Evolutionary conservation across 1,140 invertebrate genomes (phyloP).

Genomic region (Hycleus cichorii): DNA sequence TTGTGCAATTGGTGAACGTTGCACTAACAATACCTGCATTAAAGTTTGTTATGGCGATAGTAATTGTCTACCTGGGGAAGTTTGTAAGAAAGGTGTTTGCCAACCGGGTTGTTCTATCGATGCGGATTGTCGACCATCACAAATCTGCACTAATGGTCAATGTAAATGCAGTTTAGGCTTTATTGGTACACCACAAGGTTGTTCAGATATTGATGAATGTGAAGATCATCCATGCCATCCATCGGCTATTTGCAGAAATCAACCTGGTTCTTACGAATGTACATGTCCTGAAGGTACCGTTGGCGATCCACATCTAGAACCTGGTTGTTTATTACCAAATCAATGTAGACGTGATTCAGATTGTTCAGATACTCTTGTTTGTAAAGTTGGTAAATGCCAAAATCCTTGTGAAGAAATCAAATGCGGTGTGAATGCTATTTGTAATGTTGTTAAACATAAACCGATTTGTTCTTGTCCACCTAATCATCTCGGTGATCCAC

Average conservation of each 20-base stretch:
- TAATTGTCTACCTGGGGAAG: slow-evolving; percentile 81
- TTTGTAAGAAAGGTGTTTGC: slow-evolving; percentile 74
- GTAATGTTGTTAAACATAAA: slow-evolving; percentile 61
- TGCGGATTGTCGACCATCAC: slow-evolving; percentile 68
- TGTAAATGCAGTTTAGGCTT: slow-evolving; percentile 72
- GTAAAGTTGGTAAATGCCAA: slow-evolving; percentile 62
- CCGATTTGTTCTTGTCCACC: slow-evolving; percentile 65
- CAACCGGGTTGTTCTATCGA: slow-evolving; percentile 74
- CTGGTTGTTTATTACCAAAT: slow-evolving; percentile 64
- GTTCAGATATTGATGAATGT: slow-evolving; percentile 74
- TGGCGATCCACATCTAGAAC: slow-evolving; percentile 64
- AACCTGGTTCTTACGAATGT: slow-evolving; percentile 72
- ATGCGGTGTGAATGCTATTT: slow-evolving; percentile 68
- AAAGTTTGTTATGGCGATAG: slow-evolving; percentile 83
- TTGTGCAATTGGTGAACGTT: slow-evolving; percentile 78
- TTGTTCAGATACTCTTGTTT: slow-evolving; percentile 65
- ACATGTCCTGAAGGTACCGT: slow-evolving; percentile 66
- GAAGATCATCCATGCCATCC: slow-evolving; percentile 70
- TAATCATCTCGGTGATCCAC: slow-evolving; percentile 73
- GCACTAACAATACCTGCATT: slow-evolving; percentile 66
- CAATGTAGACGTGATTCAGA: slow-evolving; percentile 61
- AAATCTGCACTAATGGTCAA: slow-evolving; percentile 71
- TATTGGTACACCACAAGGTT: slow-evolving; percentile 58
- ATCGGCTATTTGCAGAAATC: slow-evolving; percentile 70
- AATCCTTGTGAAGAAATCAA: slow-evolving; percentile 62